Evolutionary conservation across 53 echinoderm and acorn worm species (phyloP).

Genomic region (Paelopatides confundens): DNA sequence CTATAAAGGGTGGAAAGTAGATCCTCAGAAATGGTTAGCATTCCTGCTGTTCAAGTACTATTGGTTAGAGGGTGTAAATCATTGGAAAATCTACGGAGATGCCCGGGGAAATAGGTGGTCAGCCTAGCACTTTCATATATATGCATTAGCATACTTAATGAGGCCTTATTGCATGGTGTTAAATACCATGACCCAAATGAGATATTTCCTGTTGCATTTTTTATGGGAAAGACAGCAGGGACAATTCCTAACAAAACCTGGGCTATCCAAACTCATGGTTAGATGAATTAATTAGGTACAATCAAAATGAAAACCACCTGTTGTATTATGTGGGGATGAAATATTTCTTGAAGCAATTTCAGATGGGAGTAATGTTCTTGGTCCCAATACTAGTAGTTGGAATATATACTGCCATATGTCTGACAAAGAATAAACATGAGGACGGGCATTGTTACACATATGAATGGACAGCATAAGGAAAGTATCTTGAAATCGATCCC

Average conservation of each 20-base stretch:
- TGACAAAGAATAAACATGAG: conserved; percentile 50
- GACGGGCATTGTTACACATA: conserved; percentile 10
- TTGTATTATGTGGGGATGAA: conserved; percentile 72
- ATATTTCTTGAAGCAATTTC: conserved; percentile 71
- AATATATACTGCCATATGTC: conserved; percentile 62
- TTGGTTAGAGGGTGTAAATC: neutral
- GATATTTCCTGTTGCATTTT: conserved; percentile 68
- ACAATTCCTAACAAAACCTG: conserved; percentile 63
- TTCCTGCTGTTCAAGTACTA: conserved; percentile 54
- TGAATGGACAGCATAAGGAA: conserved; percentile 6
- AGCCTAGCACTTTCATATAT: conserved; percentile 60
- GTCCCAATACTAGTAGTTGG: conserved; percentile 72
- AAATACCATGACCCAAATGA: conserved; percentile 68
- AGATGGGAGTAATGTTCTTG: conserved; percentile 62
- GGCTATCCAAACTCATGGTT: conserved; percentile 23
- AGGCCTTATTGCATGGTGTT: conserved; percentile 40
- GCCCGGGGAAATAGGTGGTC: conserved; percentile 72
- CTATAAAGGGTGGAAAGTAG: conserved; percentile 62
- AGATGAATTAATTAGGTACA: neutral
- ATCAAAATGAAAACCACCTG: neutral
- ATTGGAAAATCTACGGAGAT: conserved; percentile 58
- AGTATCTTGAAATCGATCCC: neutral
- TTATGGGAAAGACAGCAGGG: conserved; percentile 77
- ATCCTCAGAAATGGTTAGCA: conserved; percentile 49
- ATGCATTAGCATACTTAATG: conserved; percentile 37